phyloP scores from a whole-genome alignment of 2,888 invertebrate genomes.

The Hartigia nigra region DNA sequence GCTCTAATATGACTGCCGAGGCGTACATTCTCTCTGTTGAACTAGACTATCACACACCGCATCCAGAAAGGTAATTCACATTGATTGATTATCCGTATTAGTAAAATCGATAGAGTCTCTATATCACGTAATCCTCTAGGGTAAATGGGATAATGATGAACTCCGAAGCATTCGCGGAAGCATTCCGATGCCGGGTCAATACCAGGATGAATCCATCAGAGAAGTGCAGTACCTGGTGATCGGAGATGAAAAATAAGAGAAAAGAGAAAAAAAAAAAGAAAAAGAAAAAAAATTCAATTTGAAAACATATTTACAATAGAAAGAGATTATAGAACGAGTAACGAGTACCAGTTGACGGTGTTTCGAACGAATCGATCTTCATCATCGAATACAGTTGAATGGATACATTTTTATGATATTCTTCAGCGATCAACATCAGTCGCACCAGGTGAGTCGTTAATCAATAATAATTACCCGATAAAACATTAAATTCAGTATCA shows the following conservation, averaged over 20 bases:
- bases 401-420: neutral
- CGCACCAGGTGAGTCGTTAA: neutral
- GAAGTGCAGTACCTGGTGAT: conserved; percentile 67
- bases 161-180: conserved; percentile 66
- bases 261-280: conserved; percentile 15
- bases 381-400: neutral
- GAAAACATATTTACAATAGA: neutral
- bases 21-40: conserved; percentile 68
- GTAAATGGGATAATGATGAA: conserved; percentile 70
- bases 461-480: neutral
- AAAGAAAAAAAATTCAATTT: no score
- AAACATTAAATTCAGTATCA: neutral
- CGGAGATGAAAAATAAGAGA: neutral
- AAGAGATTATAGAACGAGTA: neutral
- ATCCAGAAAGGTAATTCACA: conserved; percentile 66
- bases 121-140: conserved; percentile 41
- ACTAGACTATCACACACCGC: conserved; percentile 68
- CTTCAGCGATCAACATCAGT: neutral
- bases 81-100: neutral
- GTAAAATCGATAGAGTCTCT: neutral
- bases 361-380: neutral
- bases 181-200: conserved; percentile 66
- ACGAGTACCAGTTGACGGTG: neutral
- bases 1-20: conserved; percentile 67
- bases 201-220: conserved; percentile 66